A percentile compares a stretch with the other conserved stretches of the same genome.
phyloP scores from a whole-genome alignment of 2,888 invertebrate genomes.

The Zaprionus bogoriensis region DNA sequence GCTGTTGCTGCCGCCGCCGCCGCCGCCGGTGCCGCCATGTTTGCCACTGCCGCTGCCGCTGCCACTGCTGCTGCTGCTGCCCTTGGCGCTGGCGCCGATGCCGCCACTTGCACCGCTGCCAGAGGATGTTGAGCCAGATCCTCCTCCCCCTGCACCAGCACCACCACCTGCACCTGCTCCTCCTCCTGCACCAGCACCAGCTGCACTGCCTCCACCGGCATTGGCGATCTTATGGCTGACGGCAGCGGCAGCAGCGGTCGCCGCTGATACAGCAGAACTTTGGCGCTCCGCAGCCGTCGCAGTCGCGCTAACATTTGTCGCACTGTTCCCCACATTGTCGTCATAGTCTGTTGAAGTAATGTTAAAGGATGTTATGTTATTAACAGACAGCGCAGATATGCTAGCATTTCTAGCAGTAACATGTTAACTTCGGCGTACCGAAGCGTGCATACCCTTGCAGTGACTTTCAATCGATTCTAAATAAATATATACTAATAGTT shows the following conservation, averaged over 20 bases:
- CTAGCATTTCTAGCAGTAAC: no score
- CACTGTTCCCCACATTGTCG: constrained; percentile 67
- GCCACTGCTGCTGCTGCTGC: constrained; percentile 13
- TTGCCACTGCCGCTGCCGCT: constrained; percentile 37
- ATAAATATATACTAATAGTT: no score
- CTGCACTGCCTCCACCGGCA: constrained; percentile 29
- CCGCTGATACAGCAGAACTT: constrained; percentile 69
- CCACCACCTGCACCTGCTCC: constrained; percentile 31
- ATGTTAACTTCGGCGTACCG: no score
- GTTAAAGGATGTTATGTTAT: not conserved
- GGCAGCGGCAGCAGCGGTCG: constrained; percentile 67
- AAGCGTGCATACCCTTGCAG: no score
- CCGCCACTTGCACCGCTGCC: constrained; percentile 6
- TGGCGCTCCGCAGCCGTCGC: constrained; percentile 57
- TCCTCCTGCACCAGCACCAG: constrained; percentile 17
- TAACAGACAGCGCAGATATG: not conserved
- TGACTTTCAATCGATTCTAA: no score
- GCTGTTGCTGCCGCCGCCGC: constrained; percentile 15
- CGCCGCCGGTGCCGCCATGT: constrained; percentile 25
- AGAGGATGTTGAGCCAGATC: constrained; percentile 36
- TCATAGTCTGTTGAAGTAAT: constrained; percentile 77
- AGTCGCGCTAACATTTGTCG: constrained; percentile 23
- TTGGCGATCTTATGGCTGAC: constrained; percentile 69
- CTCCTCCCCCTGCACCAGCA: constrained; percentile 16
- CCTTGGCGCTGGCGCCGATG: constrained; percentile 15